Evolutionary conservation across 2,888 invertebrate genomes (phyloP), one percentile per base, ranked within the genome.

Genomic region (Neoascia interrupta): DNA sequence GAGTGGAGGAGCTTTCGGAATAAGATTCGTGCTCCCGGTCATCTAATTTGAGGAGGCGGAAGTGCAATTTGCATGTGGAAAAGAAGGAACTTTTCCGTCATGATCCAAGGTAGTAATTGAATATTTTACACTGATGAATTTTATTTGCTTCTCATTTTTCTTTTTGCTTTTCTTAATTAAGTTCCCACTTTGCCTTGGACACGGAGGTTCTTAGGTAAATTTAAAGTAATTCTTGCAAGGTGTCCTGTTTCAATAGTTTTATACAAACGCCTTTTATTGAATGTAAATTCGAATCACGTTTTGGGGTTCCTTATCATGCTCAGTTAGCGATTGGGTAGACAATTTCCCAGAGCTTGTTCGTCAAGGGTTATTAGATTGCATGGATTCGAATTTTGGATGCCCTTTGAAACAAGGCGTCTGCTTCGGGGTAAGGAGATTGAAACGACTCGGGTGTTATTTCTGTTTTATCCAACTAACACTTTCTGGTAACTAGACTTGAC

Each of bases 31-130:
- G 39, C 28, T 43, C 3, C 60, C 53, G 53, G 41, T 53, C 64
- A 72, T 66, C 72, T 79, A 79, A 61, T 2, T 5, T 5, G 79
- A 56, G n/a, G 37, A 66, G 34, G 26, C 66, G 79, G 79, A 79
- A 79, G 54, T 66, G 79, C 26, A 79, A 79, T 79, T 79, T 79
- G 79, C 68, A 79, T 79, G 66, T 36, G 49, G 37, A 61, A 54
- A 43, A 53, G 54, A 66, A 56, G 73, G 39, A 45, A 60, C 19
- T 49, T 72, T 41, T 16, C 56, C 51, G 56, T 36, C 72, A 64
- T 75, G 75, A 75, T 63, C 70, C 54, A 60, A 72, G 79, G 73
- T 73, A 61, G 73, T 79, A 79, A 79, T 79, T 79, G 79, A 79
- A 79, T 73, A 68, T 73, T 56, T 56, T 75, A 37, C 70, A 54